Evolutionary conservation across 2,888 invertebrate species (phyloP), one percentile per base, ranked within the genome.

Genomic region (Thelaira solivaga): DNA sequence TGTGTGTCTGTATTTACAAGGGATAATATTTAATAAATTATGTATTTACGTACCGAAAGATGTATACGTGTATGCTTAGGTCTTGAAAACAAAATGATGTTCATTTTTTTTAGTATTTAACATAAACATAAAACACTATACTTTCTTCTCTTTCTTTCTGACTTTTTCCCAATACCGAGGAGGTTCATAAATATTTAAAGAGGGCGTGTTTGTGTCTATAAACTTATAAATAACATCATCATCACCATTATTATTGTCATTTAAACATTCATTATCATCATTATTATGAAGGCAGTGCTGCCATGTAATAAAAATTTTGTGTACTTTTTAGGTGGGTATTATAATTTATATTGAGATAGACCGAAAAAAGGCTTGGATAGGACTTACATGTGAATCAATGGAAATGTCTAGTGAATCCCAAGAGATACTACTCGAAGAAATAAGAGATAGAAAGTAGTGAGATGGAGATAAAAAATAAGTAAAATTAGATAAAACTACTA

Each of bases 121-220:
- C 10, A 49, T 10, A 31, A 34, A n/a, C 39, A 43, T 39, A 36
- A 53, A 55, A 31, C 45, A 41, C 22, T 22, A 64, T 77, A 36
- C 55, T 43, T 49, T 24, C 18, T n/a, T 71, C 78, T 75, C 74
- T 78, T 65, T 75, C 74, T 78, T 65, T 78, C 75, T 75, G 2
- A 34, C 74, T 22, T 57, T 29, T 43, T 49, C 29, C 26, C n/a
- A 18, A 53, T 43, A n/a, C 31, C n/a, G 26, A 73, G 49, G 53
- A 64, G 47, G 71, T 61, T 78, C 61, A 78, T 78, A 71, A 78
- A 78, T 78, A 71, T 78, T 75, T 76, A 79, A 81, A 79, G 75
- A 76, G 69, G 61, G 71, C 71, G 76, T 80, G 74, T 76, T 68
- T 78, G 80, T 72, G 61, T 78, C 76, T 57, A 51, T 65, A 53